Evolutionary conservation across 2,797 vertebrate species (phyloP).

Genomic region (Gymnocypris eckloni): DNA sequence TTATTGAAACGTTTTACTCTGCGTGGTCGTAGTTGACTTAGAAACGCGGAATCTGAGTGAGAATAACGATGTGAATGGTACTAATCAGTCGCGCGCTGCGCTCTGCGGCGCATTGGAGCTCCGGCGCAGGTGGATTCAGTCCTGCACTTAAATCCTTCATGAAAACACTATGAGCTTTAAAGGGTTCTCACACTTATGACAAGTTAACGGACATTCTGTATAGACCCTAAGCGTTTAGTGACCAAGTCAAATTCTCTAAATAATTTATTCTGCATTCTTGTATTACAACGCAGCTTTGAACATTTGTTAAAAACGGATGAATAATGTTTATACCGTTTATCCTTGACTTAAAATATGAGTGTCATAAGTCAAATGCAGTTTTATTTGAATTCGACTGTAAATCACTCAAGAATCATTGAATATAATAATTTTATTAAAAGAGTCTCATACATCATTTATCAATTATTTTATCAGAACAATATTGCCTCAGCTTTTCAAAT

Average conservation of each 20-base stretch:
- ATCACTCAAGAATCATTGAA: not conserved
- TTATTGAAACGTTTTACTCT: not conserved
- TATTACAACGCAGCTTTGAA: not conserved
- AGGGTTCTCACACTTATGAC: constrained; percentile 80
- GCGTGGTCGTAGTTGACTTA: not conserved
- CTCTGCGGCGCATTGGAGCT: constrained; percentile 30
- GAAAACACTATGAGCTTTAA: constrained; percentile 81
- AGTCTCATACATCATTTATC: not conserved
- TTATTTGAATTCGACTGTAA: too few relatives aligned
- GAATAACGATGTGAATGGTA: constrained; percentile 20
- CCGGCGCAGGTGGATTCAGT: constrained; percentile 73
- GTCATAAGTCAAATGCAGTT: too few relatives aligned
- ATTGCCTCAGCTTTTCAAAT: constrained; percentile 1
- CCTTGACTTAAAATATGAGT: not conserved
- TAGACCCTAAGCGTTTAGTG: constrained; percentile 75
- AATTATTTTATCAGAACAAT: not conserved
- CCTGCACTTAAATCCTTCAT: constrained; percentile 66
- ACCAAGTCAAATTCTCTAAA: constrained; percentile 59
- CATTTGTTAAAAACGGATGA: not conserved
- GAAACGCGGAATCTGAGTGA: not conserved
- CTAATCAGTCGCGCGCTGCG: constrained; percentile 1
- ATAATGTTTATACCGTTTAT: constrained; percentile 1
- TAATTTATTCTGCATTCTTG: not conserved
- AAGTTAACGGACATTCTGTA: constrained; percentile 72
- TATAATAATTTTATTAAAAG: not conserved